Evolutionary conservation across 2,888 invertebrate genomes (phyloP).

Genomic region (Caenorhabditis wallacei): DNA sequence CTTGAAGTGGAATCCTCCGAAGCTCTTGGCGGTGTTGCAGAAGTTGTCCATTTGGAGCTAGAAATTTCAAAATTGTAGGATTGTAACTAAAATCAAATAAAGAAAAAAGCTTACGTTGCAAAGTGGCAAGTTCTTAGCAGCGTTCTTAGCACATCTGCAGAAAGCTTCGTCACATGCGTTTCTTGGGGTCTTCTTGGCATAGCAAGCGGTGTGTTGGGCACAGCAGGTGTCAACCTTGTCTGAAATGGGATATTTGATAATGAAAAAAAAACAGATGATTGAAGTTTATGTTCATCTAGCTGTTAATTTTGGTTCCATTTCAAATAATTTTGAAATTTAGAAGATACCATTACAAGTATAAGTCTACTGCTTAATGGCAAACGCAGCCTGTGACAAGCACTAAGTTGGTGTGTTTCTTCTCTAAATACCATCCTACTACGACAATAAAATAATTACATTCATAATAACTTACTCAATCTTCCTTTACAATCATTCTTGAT

Average conservation of each 20-base stretch:
- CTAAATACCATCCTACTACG: no score
- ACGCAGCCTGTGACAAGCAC: no score
- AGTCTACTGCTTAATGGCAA: no score
- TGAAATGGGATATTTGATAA: conserved; percentile 16
- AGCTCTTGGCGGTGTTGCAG: conserved; percentile 61
- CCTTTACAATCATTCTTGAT: conserved; percentile 66
- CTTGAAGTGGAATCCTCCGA: conserved; percentile 61
- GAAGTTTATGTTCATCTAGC: no score
- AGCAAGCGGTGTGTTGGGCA: conserved; percentile 54
- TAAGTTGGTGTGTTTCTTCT: no score
- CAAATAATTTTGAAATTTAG: no score
- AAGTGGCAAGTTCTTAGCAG: conserved; percentile 53
- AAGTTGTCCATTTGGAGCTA: conserved; percentile 66
- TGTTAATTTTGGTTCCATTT: no score
- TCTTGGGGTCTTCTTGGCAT: conserved; percentile 46
- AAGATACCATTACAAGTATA: no score
- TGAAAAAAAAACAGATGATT: no score
- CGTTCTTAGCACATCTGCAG: conserved; percentile 57
- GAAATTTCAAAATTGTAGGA: not conserved
- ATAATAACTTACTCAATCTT: conserved; percentile 51
- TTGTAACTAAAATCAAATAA: not conserved
- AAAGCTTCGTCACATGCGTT: conserved; percentile 55
- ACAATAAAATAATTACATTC: no score
- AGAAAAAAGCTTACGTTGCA: conserved; percentile 45
- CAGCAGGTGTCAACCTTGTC: conserved; percentile 60